Evolutionary conservation across 2,888 invertebrate genomes (phyloP), one percentile per base, ranked within the genome.

Genomic region (Carpatolechia fugitivella): DNA sequence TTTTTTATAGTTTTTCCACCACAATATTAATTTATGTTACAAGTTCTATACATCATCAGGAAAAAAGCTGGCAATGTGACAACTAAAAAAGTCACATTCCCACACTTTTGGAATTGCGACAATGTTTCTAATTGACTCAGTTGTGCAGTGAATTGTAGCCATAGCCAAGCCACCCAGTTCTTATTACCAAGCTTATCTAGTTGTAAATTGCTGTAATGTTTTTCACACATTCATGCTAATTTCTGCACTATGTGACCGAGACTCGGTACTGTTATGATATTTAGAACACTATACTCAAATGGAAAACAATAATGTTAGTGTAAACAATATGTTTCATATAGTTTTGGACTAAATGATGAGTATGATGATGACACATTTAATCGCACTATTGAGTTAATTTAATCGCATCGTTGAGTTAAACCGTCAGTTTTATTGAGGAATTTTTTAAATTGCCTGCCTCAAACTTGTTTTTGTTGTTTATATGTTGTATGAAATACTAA

Each of bases 71-170:
- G 38, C 38, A 38, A 16, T 8, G 38, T 16, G 13, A 14, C 38
- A 38, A 38, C 18, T 30, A 52, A 44, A 50, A n/a, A n/a, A n/a
- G 11, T 50, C 16, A 35, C 18, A 30, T 36, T 50, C 24, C 14
- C 38, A 16, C 38, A 38, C 8, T 38, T 38, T 38, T 38, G 38
- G 38, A 38, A 38, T 38, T 38, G 38, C 18, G 16, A 38, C 38
- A 38, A 38, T 38, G 14, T 16, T 38, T 38, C 8, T 16, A 5
- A 8, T 38, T 7, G 16, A 16, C 1, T 1, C 14, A 16, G 8
- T 16, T 16, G 16, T 8, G 14, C 16, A 38, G 16, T 38, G 7
- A n/a, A n/a, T n/a, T n/a, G n/a, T n/a, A n/a, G n/a, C n/a, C 38
- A 38, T 38, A 38, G 4, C 14, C 14, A 8, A 14, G 16, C 38